These are phyloP conservation scores for Acestrorhynchus altus DNA, from an alignment of 2,797 vertebrate species.

Conservation along the genomic window DNA sequence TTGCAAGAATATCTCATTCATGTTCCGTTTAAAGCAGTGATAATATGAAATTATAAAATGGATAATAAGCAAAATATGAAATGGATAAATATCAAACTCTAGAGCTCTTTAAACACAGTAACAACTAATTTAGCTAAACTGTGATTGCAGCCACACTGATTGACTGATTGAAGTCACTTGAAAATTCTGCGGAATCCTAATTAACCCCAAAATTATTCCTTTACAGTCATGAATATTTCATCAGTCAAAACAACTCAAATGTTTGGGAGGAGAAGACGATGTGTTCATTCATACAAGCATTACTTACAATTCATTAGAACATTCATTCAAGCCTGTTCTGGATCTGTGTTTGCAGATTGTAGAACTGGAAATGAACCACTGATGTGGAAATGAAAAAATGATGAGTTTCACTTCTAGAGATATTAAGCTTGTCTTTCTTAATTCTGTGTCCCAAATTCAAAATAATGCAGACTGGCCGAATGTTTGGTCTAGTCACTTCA, in stretches of 20 bases:
- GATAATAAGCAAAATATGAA: too few species aligned
- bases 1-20: not conserved
- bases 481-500: constrained; percentile 1
- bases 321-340: constrained; percentile 37
- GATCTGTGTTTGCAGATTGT: constrained; percentile 28
- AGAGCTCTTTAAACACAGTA: constrained; percentile 13
- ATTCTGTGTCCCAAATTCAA: constrained; percentile 2
- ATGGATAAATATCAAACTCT: constrained; percentile 14
- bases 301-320: constrained; percentile 47
- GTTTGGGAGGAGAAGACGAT: constrained; percentile 18
- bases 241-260: constrained; percentile 34
- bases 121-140: not conserved
- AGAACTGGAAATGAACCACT: not conserved
- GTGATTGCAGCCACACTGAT: not conserved
- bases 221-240: constrained; percentile 32
- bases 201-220: constrained; percentile 69
- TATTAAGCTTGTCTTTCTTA: constrained; percentile 18
- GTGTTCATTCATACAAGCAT: constrained; percentile 23
- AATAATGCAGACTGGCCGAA: not conserved
- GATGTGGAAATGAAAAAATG: not conserved
- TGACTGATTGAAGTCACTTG: not conserved
- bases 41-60: too few species aligned
- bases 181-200: constrained; percentile 29
- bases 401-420: not conserved
- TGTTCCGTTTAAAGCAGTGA: too few species aligned